A percentile compares a stretch with the other conserved stretches of the same genome.
These are phyloP conservation scores for Metellina segmentata DNA, from an alignment of 2,888 invertebrate species.

Conservation along the genomic window DNA sequence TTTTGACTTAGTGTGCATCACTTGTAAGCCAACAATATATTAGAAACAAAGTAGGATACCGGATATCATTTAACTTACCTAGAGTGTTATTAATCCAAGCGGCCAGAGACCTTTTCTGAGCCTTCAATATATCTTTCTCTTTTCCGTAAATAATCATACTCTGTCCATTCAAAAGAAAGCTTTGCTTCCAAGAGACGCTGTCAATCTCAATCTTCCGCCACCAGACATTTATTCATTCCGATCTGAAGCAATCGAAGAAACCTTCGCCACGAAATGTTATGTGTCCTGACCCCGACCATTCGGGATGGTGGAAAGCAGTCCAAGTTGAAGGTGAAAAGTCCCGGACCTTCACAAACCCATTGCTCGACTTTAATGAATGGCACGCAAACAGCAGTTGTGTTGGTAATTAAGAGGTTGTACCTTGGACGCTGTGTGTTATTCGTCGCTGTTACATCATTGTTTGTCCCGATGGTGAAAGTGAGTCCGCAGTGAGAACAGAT, in stretches of 20 bases:
- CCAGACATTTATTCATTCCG: slow-evolving; percentile 9
- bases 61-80: slow-evolving; percentile 83
- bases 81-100: slow-evolving; percentile 93
- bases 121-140: slow-evolving; percentile 89
- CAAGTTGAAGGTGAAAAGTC: slow-evolving; percentile 33
- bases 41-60: no score
- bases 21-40: no score
- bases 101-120: slow-evolving; percentile 91
- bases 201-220: neutral
- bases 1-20: no score
- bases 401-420: slow-evolving; percentile 44
- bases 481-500: slow-evolving; percentile 17
- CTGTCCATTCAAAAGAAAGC: neutral
- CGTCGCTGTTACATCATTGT: neutral
- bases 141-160: slow-evolving; percentile 82
- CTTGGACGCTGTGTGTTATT: neutral
- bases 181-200: slow-evolving; percentile 8
- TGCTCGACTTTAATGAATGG: slow-evolving; percentile 18
- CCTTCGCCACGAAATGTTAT: slow-evolving; percentile 14
- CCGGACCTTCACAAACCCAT: neutral
- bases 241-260: neutral
- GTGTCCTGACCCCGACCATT: neutral
- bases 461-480: slow-evolving; percentile 54
- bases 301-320: neutral
- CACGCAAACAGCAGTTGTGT: neutral